Conservation (phyloP, 1,140 invertebrate genomes). For the Lanistes nyassanus region DNA sequence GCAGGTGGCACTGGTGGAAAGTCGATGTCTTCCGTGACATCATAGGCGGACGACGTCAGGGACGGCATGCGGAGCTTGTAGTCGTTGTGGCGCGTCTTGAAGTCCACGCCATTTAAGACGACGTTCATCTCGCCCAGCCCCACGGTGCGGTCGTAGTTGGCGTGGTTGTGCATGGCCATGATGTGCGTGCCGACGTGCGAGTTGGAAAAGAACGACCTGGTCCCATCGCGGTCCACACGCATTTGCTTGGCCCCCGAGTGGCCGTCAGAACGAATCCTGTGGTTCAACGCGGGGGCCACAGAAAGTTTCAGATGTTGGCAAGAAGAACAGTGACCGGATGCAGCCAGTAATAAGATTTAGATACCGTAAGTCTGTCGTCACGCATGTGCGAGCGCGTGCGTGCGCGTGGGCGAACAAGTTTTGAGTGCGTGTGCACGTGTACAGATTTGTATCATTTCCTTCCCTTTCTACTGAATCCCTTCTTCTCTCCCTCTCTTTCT, state of each 20-base stretch:
- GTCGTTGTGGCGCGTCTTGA: slow-evolving; percentile 60
- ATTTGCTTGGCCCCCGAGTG: slow-evolving; percentile 39
- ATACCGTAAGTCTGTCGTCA: no score
- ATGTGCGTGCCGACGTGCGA: slow-evolving; percentile 18
- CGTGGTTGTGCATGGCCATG: slow-evolving; percentile 46
- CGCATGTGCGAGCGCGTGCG: no score
- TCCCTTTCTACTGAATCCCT: neutral
- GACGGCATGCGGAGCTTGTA: slow-evolving; percentile 50
- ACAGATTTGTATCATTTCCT: no score
- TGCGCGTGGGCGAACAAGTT: no score
- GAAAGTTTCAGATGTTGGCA: no score
- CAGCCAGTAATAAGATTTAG: no score
- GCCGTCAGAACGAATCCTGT: slow-evolving; percentile 33
- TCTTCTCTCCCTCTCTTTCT: neutral
- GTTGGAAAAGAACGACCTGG: slow-evolving; percentile 26
- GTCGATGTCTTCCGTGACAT: slow-evolving; percentile 43
- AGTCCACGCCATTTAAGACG: slow-evolving; percentile 56
- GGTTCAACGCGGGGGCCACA: no score
- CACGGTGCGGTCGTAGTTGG: slow-evolving; percentile 51
- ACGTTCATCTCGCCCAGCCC: slow-evolving; percentile 50
- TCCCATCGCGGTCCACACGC: slow-evolving; percentile 25
- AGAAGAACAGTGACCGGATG: no score
- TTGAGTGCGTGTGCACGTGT: no score
- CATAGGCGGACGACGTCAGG: slow-evolving; percentile 25
- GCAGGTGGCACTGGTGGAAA: slow-evolving; percentile 48